Conservation (phyloP, 2,888 invertebrate species). For the Andrena praecox region DNA sequence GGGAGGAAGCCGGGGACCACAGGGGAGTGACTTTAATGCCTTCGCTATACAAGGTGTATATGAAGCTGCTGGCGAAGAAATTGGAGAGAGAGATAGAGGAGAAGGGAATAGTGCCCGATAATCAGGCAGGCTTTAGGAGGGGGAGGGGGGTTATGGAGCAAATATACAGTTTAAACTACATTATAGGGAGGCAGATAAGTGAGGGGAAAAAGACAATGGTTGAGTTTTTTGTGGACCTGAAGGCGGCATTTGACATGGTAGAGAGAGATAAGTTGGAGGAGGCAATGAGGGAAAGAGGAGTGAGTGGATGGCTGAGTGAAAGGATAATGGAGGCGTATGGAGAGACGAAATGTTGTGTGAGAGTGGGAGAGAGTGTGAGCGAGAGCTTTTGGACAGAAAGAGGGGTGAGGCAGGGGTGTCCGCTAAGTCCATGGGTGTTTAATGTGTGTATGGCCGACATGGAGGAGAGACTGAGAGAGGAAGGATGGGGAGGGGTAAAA, state of each 20-base stretch:
- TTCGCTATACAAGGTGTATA: not conserved
- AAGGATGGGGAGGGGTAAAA: constrained; percentile 3
- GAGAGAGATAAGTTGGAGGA: not conserved
- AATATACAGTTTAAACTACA: not conserved
- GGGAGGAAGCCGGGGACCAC: not conserved
- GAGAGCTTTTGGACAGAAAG: too few relatives aligned
- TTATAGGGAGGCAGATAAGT: not conserved
- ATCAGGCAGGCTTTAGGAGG: not conserved
- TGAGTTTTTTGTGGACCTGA: too few relatives aligned
- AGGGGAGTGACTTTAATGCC: not conserved
- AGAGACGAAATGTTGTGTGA: too few relatives aligned
- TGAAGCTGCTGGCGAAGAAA: not conserved
- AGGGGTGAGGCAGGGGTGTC: too few relatives aligned
- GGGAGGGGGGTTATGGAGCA: not conserved
- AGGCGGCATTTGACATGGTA: too few relatives aligned
- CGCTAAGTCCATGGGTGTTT: not conserved
- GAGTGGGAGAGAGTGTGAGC: too few relatives aligned
- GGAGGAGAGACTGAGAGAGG: not conserved
- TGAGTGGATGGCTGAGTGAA: too few relatives aligned
- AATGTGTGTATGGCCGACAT: not conserved
- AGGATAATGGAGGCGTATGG: too few relatives aligned
- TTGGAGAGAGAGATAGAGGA: not conserved
- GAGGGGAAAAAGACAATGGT: not conserved
- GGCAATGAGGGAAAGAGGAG: not conserved
- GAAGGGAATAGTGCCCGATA: not conserved